Base-by-base conservation (phyloP, 2,797 vertebrate species). In the Margarornis squamiger region DNA sequence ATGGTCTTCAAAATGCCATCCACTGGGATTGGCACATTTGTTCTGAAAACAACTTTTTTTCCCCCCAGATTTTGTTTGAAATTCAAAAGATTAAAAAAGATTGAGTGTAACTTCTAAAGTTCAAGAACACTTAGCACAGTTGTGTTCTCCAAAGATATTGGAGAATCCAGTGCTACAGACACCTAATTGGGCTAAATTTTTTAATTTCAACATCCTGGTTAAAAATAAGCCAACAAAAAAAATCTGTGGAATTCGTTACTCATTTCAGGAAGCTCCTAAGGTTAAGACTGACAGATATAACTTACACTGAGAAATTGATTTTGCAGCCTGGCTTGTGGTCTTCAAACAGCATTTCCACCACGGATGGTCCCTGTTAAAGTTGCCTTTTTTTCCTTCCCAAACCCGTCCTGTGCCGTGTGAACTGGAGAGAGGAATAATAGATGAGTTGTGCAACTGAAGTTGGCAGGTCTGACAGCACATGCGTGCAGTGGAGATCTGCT, bases 391-490 rank as follows among this genome's bases (percentile, higher is more conserved):
- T 9, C 39, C 41, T 61, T 79, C 13, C 23, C 46, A 9, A 20
- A 65, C 62, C 88, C 71, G 27, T 16, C 1, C 62, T 41, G 54
- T 81, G 67, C 84, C 8, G 6, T 74, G 76, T 0, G 7, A 75
- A 73, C 68, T 62, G 87, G 59, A 59, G 43, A 84, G 59, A 72
- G 75, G 66, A 81, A 62, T 82, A 95, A 95, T 9, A 36, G 52
- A 82, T 92, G 91, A 82, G 67, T 45, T 85, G 59, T 82, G 72
- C 61, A 84, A 70, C 55, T 65, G 65, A 39, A 76, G 59, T 8
- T 92, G 92, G 86, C 91, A 93, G 86, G 45, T 85, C 39, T 95
- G 94, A 75, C 66, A 89, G 89, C 71, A 84, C 84, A 34, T 49
- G 39, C 6, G 6, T 17, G 68, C 82, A n/a, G 23, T 14, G 7